phyloP scores from a whole-genome alignment of 2,888 invertebrate genomes.

The Cryptocephalus moraei region DNA sequence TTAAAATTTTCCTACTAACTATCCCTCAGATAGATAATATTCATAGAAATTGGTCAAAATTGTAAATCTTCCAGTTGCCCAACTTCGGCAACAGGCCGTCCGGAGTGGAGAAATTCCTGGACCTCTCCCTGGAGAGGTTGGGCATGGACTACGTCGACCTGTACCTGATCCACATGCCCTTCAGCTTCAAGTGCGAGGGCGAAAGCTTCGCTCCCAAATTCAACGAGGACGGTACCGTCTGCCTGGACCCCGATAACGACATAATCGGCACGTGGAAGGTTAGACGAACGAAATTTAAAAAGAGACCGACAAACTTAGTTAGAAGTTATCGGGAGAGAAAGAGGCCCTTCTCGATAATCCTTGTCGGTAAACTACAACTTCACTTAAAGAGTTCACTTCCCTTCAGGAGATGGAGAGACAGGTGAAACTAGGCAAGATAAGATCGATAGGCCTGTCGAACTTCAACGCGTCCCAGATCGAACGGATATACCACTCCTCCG shows the following conservation, averaged over 20 bases:
- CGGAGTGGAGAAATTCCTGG: constrained; percentile 55
- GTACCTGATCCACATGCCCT: constrained; percentile 69
- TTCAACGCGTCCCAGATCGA: constrained; percentile 61
- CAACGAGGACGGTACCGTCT: constrained; percentile 49
- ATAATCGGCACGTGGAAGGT: constrained; percentile 63
- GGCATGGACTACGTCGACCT: constrained; percentile 64
- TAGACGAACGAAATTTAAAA: neutral
- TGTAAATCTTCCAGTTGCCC: constrained; percentile 49
- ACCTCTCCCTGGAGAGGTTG: constrained; percentile 52
- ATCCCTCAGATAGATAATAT: too few species aligned
- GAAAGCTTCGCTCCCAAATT: constrained; percentile 44
- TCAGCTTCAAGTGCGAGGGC: constrained; percentile 51
- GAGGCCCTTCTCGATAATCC: neutral
- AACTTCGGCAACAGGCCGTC: constrained; percentile 56
- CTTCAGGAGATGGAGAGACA: constrained; percentile 57
- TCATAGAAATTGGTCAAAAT: too few species aligned
- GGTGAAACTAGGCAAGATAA: constrained; percentile 51
- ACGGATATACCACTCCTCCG: constrained; percentile 47
- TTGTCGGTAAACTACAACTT: neutral
- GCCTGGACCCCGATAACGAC: constrained; percentile 51
- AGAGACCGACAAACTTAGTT: too few species aligned
- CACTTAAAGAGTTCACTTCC: neutral
- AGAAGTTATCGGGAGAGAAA: too few species aligned
- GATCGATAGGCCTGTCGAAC: constrained; percentile 72
- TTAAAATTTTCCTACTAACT: constrained; percentile 1